Evolutionary conservation across 2,888 invertebrate genomes (phyloP), one percentile per base, ranked within the genome.

Genomic region (Litoditis marina): DNA sequence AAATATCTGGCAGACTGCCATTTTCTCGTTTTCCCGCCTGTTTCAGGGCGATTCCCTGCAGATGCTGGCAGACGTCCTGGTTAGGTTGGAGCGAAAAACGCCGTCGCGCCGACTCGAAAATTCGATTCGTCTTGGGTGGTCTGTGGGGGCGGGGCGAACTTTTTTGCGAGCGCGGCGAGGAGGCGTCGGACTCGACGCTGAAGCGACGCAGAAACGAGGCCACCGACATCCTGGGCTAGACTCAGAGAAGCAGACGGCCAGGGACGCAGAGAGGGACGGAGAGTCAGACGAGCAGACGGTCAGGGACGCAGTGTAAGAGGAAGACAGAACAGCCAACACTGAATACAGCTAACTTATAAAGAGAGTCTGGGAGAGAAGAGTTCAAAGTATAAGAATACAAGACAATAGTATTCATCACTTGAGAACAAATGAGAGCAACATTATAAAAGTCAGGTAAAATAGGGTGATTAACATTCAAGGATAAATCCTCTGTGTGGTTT

Each of bases 131-230:
- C 16, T 66, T 36, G 19, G 66, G 59, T 27, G 63, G 59, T 46
- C 66, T 54, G 44, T 36, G 47, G 8, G 50, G 42, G 16, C 13
- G n/a, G n/a, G n/a, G n/a, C n/a, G n/a, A n/a, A n/a, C n/a, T n/a
- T n/a, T n/a, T n/a, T n/a, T 63, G 2, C 64, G 64, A 1, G 65
- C 68, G 28, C 62, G 66, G 22, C 63, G 44, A 42, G 55, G 61
- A 30, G 56, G 59, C 42, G 32, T 72, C 64, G 54, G 57, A 61
- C 54, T 73, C 73, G 50, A 73, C 65, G 16, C 73, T 71, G 42
- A 73, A 71, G 22, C 73, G 69, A 34, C 73, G 71, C 27, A 73
- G 59, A 56, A 73, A 73, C 46, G 71, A 68, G 25, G 73, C 61
- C 44, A 73, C 65, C 34, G 71, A 67, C 72, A 72, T 72, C n/a